Conservation (phyloP, 2,113 vertebrate genomes). For the Jaculus jaculus region DNA sequence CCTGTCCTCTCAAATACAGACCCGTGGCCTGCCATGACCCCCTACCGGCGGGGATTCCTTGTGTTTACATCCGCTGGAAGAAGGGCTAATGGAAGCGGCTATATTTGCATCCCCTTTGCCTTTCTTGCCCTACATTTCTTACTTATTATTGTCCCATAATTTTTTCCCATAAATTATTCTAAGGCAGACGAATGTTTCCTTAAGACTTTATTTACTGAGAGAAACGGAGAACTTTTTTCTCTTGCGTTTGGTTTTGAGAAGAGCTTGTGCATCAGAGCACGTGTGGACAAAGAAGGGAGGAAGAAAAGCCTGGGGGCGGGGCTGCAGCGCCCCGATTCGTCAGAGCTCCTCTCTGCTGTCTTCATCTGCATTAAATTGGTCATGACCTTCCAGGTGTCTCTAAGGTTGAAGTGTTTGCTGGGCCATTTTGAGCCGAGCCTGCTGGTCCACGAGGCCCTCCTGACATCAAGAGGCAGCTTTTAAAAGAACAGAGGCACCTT, state of each 20-base stretch:
- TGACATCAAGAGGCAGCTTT: constrained; percentile 91
- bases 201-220: neutral
- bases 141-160: neutral
- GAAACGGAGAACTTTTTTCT: constrained; percentile 28
- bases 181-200: constrained; percentile 36
- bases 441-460: constrained; percentile 85
- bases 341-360: constrained; percentile 81
- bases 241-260: constrained; percentile 38
- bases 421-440: constrained; percentile 88
- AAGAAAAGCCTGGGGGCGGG: constrained; percentile 6
- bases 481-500: constrained; percentile 88
- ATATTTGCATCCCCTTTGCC: constrained; percentile 28
- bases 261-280: constrained; percentile 13
- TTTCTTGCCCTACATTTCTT: neutral
- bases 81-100: constrained; percentile 52
- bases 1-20: neutral
- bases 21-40: neutral
- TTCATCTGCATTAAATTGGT: constrained; percentile 89
- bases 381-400: constrained; percentile 94
- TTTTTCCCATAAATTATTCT: constrained; percentile 59
- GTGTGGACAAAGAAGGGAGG: neutral
- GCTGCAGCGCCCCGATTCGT: constrained; percentile 81
- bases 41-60: constrained; percentile 2
- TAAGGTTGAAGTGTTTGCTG: constrained; percentile 91
- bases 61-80: constrained; percentile 35